These are phyloP conservation scores for Gibbula magus DNA, from an alignment of 2,888 invertebrate species.

Conservation along the genomic window DNA sequence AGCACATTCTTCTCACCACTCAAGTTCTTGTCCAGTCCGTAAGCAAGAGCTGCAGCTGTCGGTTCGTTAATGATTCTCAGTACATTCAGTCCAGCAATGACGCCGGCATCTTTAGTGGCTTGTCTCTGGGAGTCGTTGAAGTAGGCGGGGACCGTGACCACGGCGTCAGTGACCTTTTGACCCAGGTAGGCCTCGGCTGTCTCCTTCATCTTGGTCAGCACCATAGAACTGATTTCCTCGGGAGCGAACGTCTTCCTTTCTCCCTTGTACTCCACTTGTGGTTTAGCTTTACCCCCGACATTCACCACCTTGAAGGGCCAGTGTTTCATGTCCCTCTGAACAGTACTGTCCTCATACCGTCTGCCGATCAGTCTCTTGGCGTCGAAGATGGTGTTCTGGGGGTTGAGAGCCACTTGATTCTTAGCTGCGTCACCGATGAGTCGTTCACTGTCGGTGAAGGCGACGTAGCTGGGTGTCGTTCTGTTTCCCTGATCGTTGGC, in stretches of 20 bases:
- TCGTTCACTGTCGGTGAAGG: constrained; percentile 80
- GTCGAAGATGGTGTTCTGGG: constrained; percentile 82
- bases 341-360: constrained; percentile 54
- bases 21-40: constrained; percentile 76
- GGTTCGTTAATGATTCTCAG: constrained; percentile 81
- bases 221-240: constrained; percentile 93
- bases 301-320: constrained; percentile 64
- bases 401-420: constrained; percentile 81
- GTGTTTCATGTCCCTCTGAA: constrained; percentile 64
- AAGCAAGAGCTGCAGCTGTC: constrained; percentile 75
- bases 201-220: constrained; percentile 90
- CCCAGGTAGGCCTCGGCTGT: constrained; percentile 79
- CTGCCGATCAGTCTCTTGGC: constrained; percentile 72
- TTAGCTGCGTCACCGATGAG: constrained; percentile 77
- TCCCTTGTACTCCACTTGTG: constrained; percentile 80
- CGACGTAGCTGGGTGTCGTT: constrained; percentile 86
- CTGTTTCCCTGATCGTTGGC: constrained; percentile 81
- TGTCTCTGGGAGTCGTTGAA: constrained; percentile 78
- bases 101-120: constrained; percentile 78
- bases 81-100: constrained; percentile 75
- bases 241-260: constrained; percentile 89
- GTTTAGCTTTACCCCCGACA: constrained; percentile 58
- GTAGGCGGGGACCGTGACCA: constrained; percentile 73
- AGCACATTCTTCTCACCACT: constrained; percentile 76
- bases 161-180: constrained; percentile 75